These are phyloP conservation scores for Allophyes oxyacanthae DNA, from an alignment of 2,888 invertebrate genomes.

Conservation along the genomic window DNA sequence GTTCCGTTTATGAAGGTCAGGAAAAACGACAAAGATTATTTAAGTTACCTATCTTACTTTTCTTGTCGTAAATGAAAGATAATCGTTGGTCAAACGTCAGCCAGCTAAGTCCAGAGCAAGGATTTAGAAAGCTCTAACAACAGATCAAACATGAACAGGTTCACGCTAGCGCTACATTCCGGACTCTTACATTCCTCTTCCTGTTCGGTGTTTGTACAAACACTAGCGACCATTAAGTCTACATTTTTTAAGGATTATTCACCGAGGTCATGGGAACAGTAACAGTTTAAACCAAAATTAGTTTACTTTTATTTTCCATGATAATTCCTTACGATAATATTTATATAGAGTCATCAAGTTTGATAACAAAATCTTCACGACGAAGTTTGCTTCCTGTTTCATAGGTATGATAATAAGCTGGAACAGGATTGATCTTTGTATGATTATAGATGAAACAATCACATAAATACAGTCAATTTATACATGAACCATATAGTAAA, in stretches of 20 bases:
- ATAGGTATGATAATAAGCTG: too few relatives aligned
- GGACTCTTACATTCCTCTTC: slow-evolving; percentile 75
- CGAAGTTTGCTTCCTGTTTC: too few relatives aligned
- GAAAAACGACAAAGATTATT: not conserved
- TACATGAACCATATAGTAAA: too few relatives aligned
- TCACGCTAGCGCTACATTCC: slow-evolving; percentile 77
- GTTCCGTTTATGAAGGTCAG: slow-evolving; percentile 30
- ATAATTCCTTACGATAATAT: too few relatives aligned
- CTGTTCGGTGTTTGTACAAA: slow-evolving; percentile 77
- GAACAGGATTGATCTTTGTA: too few relatives aligned
- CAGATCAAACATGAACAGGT: slow-evolving; percentile 78
- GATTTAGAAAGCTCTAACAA: slow-evolving; percentile 82
- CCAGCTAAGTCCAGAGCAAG: slow-evolving; percentile 62
- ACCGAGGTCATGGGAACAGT: slow-evolving; percentile 32
- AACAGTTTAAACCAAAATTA: slow-evolving; percentile 10
- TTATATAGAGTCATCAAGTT: not conserved
- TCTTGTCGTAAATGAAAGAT: slow-evolving; percentile 4
- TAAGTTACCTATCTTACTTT: too few relatives aligned
- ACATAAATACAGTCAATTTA: too few relatives aligned
- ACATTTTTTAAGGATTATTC: slow-evolving; percentile 50
- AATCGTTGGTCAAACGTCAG: slow-evolving; percentile 24
- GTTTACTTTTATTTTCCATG: too few relatives aligned
- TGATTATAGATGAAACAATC: too few relatives aligned
- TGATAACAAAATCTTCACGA: not conserved
- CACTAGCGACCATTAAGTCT: slow-evolving; percentile 58